These are phyloP conservation scores for Teleogryllus occipitalis DNA, from an alignment of 1,140 invertebrate species.

Conservation along the genomic window DNA sequence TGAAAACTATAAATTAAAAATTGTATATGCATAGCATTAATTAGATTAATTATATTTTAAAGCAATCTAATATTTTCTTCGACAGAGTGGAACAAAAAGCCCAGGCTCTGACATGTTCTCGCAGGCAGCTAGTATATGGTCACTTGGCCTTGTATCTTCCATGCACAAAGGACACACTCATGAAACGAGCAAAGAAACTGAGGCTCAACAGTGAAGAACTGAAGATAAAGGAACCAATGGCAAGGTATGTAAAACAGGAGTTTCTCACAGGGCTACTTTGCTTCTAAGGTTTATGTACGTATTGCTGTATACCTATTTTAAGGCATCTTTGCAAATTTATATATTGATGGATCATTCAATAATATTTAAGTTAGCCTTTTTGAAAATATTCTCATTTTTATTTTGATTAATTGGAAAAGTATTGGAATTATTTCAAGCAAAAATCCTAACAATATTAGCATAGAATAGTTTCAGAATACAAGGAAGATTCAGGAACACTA, in stretches of 20 bases:
- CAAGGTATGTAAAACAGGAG: constrained; percentile 31
- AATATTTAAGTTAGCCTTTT: no score
- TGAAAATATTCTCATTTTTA: no score
- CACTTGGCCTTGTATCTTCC: constrained; percentile 54
- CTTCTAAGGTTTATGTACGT: no score
- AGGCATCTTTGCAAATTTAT: no score
- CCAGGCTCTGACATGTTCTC: constrained; percentile 37
- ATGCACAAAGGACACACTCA: constrained; percentile 57
- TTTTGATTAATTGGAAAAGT: no score
- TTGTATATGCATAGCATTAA: constrained; percentile 12
- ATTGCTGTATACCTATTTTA: no score
- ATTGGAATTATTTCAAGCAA: no score
- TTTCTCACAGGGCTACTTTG: no score
- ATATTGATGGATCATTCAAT: no score
- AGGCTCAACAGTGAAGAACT: constrained; percentile 48
- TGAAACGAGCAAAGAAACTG: constrained; percentile 57
- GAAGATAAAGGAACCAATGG: constrained; percentile 44
- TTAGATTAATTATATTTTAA: constrained; percentile 1
- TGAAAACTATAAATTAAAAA: constrained; percentile 8
- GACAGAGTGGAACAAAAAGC: constrained; percentile 52
- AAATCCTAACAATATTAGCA: no score
- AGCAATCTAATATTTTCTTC: constrained; percentile 11
- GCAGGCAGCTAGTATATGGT: constrained; percentile 48
- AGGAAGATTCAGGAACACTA: no score
- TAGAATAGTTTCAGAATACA: no score